Conservation (phyloP, 2,888 invertebrate species). For the Balanococcus diminutus region DNA sequence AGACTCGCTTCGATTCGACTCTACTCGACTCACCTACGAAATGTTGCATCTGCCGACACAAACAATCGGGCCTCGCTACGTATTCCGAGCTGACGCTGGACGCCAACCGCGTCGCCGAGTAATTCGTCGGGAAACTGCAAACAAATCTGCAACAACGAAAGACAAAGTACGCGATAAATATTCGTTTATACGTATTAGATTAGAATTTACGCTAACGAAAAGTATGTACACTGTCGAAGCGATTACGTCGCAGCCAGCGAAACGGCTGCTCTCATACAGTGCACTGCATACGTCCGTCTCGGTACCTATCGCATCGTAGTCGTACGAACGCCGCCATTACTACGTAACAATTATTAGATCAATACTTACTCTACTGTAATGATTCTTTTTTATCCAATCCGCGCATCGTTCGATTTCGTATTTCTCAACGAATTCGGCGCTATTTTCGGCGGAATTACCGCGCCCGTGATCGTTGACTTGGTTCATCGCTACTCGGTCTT, state of each 20-base stretch:
- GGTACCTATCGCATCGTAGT: no score
- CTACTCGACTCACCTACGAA: constrained; percentile 80
- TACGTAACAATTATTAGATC: no score
- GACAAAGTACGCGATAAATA: no score
- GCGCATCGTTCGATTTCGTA: background rate
- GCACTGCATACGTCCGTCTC: no score
- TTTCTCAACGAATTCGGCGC: background rate
- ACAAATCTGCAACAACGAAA: constrained; percentile 71
- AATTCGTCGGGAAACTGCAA: constrained; percentile 90
- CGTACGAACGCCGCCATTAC: no score
- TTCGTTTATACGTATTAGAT: no score
- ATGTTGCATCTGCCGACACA: constrained; percentile 88
- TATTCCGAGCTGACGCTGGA: constrained; percentile 67
- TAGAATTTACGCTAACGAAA: no score
- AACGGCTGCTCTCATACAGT: no score
- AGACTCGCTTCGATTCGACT: no score
- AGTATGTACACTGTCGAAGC: background rate
- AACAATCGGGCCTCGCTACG: constrained; percentile 70
- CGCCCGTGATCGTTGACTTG: background rate
- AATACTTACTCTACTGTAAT: background rate
- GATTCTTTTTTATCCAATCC: background rate
- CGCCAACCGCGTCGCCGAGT: constrained; percentile 71
- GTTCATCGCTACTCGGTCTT: background rate
- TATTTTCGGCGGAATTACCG: no score
- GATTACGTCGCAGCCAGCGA: no score